Evolutionary conservation across 2,113 vertebrate genomes (phyloP).

Genomic region (Otis tarda): DNA sequence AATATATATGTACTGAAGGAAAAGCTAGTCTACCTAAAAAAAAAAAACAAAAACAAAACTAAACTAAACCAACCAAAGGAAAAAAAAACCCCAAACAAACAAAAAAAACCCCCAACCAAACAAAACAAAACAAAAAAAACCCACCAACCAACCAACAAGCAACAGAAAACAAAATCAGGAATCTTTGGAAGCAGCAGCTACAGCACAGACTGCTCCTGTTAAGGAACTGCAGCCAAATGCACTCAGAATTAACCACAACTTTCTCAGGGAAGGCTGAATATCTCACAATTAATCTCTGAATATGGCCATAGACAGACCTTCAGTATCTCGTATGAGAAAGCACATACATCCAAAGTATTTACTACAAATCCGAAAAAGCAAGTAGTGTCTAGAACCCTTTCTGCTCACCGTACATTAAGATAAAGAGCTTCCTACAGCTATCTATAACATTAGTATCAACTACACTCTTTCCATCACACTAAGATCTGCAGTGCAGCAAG

Average conservation of each 20-base stretch:
- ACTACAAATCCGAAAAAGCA: neutral
- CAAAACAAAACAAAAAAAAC: too few species aligned
- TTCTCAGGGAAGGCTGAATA: neutral
- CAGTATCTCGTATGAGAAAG: neutral
- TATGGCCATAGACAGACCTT: neutral
- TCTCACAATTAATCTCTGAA: neutral
- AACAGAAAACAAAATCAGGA: neutral
- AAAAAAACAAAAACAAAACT: neutral
- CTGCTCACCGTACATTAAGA: neutral
- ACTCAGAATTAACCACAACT: neutral
- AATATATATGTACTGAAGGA: neutral
- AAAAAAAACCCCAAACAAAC: neutral
- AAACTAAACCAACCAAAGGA: neutral
- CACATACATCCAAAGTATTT: neutral
- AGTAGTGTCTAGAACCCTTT: neutral
- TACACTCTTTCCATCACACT: neutral
- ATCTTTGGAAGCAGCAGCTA: neutral
- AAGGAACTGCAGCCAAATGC: neutral
- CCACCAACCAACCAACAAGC: neutral
- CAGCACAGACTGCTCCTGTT: neutral
- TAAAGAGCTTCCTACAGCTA: neutral
- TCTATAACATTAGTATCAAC: neutral
- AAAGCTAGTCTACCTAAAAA: neutral
- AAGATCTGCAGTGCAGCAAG: neutral
- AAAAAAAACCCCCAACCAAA: too few species aligned